A percentile compares a stretch with the other conserved stretches of the same genome.
Evolutionary conservation across 2,113 vertebrate genomes (phyloP).

Genomic region (western clawed frog (Xenopus tropicalis)): DNA sequence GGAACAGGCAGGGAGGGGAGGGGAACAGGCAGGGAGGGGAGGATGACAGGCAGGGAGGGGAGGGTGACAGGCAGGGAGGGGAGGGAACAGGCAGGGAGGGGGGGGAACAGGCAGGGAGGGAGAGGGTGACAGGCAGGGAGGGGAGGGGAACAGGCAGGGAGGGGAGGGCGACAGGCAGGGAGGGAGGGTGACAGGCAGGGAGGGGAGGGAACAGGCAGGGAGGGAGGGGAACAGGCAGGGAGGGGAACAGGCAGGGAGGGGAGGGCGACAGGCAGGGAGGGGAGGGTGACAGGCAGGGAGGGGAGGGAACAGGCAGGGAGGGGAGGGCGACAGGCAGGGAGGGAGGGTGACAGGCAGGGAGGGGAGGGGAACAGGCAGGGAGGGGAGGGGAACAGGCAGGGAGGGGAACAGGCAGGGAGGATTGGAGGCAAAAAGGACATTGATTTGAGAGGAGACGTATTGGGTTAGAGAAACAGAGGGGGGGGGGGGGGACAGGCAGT

Average conservation of each 20-base stretch:
- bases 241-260: no score
- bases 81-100: background rate
- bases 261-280: no score
- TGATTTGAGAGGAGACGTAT: background rate
- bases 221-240: no score
- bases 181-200: no score
- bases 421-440: background rate
- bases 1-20: no score
- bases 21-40: background rate
- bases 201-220: no score
- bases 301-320: no score
- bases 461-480: background rate
- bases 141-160: no score
- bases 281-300: no score
- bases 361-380: background rate
- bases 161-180: no score
- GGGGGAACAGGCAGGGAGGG: background rate
- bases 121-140: background rate
- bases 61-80: background rate
- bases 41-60: background rate
- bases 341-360: background rate
- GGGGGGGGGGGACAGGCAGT: background rate
- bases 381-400: background rate
- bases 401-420: background rate
- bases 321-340: background rate